phyloP scores from a whole-genome alignment of 2,888 invertebrate species.

The Drosophila antonietae region DNA sequence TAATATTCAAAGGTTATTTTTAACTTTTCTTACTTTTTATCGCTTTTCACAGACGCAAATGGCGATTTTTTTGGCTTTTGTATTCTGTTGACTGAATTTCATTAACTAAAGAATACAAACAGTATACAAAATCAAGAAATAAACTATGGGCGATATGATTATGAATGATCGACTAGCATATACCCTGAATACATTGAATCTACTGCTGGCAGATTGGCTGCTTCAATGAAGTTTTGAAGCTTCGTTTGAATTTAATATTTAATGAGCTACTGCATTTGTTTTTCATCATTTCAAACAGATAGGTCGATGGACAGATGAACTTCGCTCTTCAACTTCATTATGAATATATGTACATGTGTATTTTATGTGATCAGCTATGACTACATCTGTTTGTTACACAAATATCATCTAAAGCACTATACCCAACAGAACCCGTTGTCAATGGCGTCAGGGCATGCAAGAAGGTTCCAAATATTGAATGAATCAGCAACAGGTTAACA shows the following conservation, averaged over 20 bases:
- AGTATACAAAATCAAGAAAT: neutral
- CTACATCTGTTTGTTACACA: neutral
- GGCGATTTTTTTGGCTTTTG: constrained; percentile 25
- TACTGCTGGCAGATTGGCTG: neutral
- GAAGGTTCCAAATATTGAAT: constrained; percentile 43
- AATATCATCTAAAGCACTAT: neutral
- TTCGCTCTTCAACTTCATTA: neutral
- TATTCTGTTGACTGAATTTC: constrained; percentile 27
- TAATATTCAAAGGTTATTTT: constrained; percentile 18
- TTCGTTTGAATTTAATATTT: neutral
- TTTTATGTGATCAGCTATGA: neutral
- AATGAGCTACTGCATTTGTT: too few species aligned
- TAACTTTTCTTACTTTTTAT: constrained; percentile 21
- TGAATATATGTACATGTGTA: neutral
- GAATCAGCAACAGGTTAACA: constrained; percentile 69
- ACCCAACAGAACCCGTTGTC: neutral
- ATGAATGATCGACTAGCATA: neutral
- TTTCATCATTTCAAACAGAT: neutral
- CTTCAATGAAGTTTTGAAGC: neutral
- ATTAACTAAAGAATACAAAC: constrained; percentile 27
- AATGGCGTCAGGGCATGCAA: neutral
- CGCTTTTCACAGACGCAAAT: constrained; percentile 31
- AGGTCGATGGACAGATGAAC: neutral
- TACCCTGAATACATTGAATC: neutral
- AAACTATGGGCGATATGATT: neutral